These are phyloP conservation scores for Drosophila rufa DNA, from an alignment of 1,140 invertebrate genomes.

Conservation along the genomic window DNA sequence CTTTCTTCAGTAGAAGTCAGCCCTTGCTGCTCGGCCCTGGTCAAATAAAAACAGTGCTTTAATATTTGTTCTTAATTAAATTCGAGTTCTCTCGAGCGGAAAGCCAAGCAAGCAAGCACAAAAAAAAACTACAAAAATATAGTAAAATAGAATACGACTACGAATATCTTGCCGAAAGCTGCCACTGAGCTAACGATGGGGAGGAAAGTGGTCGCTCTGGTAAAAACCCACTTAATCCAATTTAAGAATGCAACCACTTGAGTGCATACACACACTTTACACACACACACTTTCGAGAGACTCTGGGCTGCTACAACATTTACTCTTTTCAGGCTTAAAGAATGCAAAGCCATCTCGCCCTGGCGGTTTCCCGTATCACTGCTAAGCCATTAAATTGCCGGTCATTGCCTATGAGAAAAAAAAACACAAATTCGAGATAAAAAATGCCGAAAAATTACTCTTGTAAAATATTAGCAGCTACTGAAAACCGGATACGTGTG, in stretches of 20 bases:
- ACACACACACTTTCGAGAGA: constrained; percentile 1
- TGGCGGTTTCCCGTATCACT: constrained; percentile 44
- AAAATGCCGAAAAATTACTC: constrained; percentile 36
- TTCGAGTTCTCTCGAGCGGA: constrained; percentile 64
- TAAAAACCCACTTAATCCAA: constrained; percentile 77
- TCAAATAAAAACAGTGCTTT: constrained; percentile 65
- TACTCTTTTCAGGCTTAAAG: constrained; percentile 47
- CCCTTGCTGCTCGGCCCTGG: background rate
- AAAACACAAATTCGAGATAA: constrained; percentile 9
- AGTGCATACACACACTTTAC: constrained; percentile 51
- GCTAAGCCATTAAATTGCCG: constrained; percentile 58
- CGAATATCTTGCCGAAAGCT: constrained; percentile 40
- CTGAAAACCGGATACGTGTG: constrained; percentile 6
- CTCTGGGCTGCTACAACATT: constrained; percentile 16
- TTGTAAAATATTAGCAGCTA: constrained; percentile 65
- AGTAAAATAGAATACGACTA: constrained; percentile 28
- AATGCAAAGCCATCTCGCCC: constrained; percentile 40
- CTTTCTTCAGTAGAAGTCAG: background rate
- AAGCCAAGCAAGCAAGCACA: constrained; percentile 54
- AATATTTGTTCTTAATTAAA: constrained; percentile 80
- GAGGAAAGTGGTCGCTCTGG: constrained; percentile 35
- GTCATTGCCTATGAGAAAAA: constrained; percentile 43
- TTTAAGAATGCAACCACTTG: constrained; percentile 81
- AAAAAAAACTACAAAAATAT: constrained; percentile 27
- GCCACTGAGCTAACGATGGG: constrained; percentile 12